A percentile compares a stretch with the other conserved stretches of the same genome.
These are phyloP conservation scores for Campylomormyrus tamandua DNA, from an alignment of 2,113 vertebrate species.

Conservation along the genomic window DNA sequence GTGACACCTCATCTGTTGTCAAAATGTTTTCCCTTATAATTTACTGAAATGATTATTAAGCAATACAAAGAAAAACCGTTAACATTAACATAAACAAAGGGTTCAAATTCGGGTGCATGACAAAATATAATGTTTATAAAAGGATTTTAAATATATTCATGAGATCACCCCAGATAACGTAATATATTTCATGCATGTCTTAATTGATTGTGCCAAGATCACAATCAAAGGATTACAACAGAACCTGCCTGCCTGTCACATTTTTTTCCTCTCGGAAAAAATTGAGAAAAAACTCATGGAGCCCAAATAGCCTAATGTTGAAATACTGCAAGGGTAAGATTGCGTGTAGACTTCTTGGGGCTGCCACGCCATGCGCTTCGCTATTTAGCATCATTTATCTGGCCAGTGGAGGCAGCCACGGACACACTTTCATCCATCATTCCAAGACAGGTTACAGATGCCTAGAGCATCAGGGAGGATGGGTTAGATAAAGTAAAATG, in stretches of 20 bases:
- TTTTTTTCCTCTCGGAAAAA: neutral
- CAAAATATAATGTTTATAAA: neutral
- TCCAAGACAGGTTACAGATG: slow-evolving; percentile 49
- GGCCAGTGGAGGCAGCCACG: slow-evolving; percentile 22
- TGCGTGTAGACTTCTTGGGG: slow-evolving; percentile 11
- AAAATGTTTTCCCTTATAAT: neutral
- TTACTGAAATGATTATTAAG: neutral
- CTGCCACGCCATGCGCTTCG: slow-evolving; percentile 37
- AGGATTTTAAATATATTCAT: neutral
- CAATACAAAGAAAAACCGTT: neutral
- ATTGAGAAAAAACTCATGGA: neutral
- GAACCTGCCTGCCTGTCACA: neutral
- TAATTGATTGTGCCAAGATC: neutral
- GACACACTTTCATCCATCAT: slow-evolving; percentile 46
- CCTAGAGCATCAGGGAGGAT: slow-evolving; percentile 28
- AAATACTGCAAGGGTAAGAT: neutral
- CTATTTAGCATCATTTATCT: slow-evolving; percentile 44
- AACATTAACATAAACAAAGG: neutral
- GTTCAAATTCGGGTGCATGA: neutral
- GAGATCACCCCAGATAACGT: neutral
- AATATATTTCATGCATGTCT: neutral
- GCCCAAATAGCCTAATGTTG: neutral
- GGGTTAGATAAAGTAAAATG: neutral
- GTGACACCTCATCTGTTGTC: neutral
- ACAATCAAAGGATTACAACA: neutral